Conservation (phyloP, 2,113 vertebrate genomes). For the Phalacrocorax aristotelis region DNA sequence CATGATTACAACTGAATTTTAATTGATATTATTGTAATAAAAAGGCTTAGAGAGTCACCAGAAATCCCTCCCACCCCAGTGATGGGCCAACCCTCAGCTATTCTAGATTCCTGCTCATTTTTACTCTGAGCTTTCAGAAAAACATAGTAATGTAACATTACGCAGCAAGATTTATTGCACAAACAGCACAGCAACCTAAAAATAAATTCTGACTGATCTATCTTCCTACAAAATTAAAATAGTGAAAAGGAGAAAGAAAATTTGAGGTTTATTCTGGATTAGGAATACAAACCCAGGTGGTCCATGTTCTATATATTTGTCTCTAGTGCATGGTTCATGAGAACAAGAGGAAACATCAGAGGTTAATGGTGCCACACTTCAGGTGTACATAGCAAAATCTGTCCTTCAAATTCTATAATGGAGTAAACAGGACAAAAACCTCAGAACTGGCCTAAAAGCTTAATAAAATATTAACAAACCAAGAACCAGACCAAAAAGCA, state of each 20-base stretch:
- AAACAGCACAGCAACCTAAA: not conserved
- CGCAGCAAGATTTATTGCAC: not conserved
- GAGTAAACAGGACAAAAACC: not conserved
- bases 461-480: not conserved
- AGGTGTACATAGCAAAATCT: not conserved
- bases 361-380: not conserved
- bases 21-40: not conserved
- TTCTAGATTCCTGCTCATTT: not conserved
- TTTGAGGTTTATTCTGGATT: not conserved
- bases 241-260: not conserved
- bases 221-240: not conserved
- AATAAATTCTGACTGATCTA: not conserved
- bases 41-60: not conserved
- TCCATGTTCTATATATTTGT: too few relatives aligned
- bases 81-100: not conserved
- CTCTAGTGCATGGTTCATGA: rapidly evolving
- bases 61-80: not conserved
- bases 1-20: not conserved
- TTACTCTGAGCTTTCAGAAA: not conserved
- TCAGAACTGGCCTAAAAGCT: not conserved
- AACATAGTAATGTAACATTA: not conserved
- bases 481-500: not conserved
- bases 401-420: not conserved
- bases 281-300: not conserved
- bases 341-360: not conserved